phyloP scores from a whole-genome alignment of 2,888 invertebrate species.

The Ectobius pallidus region DNA sequence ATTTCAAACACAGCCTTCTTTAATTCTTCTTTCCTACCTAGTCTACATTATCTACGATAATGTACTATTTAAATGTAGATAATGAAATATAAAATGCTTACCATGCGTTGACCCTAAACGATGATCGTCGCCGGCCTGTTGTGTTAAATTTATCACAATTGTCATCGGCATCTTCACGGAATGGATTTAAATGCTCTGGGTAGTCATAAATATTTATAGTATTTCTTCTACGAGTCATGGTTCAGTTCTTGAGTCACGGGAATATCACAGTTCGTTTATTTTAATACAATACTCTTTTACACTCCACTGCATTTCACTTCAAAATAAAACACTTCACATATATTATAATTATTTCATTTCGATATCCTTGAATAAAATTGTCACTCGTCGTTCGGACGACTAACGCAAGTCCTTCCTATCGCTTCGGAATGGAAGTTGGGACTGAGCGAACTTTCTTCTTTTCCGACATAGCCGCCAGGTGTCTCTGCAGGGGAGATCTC shows the following conservation, averaged over 20 bases:
- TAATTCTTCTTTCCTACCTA: too few relatives aligned
- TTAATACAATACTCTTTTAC: neutral
- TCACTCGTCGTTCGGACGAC: too few relatives aligned
- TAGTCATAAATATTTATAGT: conserved; percentile 69
- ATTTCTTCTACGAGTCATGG: conserved; percentile 57
- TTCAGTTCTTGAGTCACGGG: neutral
- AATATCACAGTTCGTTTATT: neutral
- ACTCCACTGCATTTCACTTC: conserved; percentile 7
- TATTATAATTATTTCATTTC: neutral
- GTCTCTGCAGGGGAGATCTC: neutral
- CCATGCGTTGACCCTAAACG: conserved; percentile 20
- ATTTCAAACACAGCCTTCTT: too few relatives aligned
- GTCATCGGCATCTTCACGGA: conserved; percentile 67
- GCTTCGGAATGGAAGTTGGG: neutral
- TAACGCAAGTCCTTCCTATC: neutral
- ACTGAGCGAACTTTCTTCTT: neutral
- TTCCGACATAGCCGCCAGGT: neutral
- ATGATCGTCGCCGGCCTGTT: conserved; percentile 28
- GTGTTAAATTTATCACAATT: conserved; percentile 28
- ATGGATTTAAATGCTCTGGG: conserved; percentile 78
- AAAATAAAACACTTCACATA: neutral
- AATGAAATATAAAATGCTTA: neutral
- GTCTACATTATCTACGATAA: too few relatives aligned
- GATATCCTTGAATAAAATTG: neutral
- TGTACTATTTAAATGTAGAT: too few relatives aligned